Conservation (phyloP, 2,888 invertebrate species). For the Euclidia mi region DNA sequence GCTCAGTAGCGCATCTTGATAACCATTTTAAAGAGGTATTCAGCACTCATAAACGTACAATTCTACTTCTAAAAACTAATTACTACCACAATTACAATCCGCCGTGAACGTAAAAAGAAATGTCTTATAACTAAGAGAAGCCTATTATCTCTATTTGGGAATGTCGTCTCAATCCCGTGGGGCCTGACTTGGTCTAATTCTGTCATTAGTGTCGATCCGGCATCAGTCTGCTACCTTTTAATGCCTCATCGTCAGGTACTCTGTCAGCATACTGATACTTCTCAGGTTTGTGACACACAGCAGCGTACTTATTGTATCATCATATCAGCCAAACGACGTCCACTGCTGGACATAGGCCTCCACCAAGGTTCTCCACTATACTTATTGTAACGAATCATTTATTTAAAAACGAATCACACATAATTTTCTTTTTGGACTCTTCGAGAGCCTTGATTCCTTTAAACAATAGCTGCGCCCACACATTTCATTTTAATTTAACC, state of each 20-base stretch:
- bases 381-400: no score
- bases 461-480: no score
- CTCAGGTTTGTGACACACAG: background rate
- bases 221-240: constrained; percentile 7
- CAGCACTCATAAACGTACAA: background rate
- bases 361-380: no score
- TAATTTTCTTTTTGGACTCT: no score
- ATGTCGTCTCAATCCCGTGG: constrained; percentile 8
- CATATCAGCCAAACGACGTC: no score
- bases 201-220: constrained; percentile 21
- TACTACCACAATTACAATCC: constrained; percentile 18
- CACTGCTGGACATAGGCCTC: no score
- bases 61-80: background rate
- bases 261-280: constrained; percentile 13
- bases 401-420: no score
- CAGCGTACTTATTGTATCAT: no score
- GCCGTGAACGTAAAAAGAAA: constrained; percentile 21
- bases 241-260: background rate
- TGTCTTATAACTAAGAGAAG: constrained; percentile 11
- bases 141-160: constrained; percentile 12
- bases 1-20: no score
- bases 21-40: constrained; percentile 5
- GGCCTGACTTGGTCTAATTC: constrained; percentile 15
- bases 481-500: no score
- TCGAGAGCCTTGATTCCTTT: no score